Evolutionary conservation across 2,113 vertebrate species (phyloP), one percentile per base, ranked within the genome.

Genomic region (Ptilorrhoa leucosticta): DNA sequence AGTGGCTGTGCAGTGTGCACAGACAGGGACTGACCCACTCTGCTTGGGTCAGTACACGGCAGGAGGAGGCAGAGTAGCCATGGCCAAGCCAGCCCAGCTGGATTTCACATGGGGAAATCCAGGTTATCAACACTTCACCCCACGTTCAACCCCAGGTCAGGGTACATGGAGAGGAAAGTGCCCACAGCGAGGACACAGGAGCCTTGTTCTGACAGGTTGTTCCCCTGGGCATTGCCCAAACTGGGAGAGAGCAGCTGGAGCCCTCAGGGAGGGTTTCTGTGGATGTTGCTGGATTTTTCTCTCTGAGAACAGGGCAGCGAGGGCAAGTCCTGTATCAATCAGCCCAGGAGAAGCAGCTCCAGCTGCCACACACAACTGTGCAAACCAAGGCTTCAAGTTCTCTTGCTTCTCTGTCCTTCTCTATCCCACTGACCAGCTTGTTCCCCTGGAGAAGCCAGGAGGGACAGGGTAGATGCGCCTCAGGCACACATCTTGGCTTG

Each of bases 21-120:
- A 30, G 31, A 4, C 24, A 20, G 56, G 37, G 56, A 3, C 47
- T 37, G 80, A 2, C 26, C 6, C 42, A 10, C 27, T 20, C 31
- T 40, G 4, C 2, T 1, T 7, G 24, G 56, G 15, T 31, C 5
- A 0, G 47, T 3, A 3, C 13, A 2, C 5, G n/a, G 61, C 48
- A 85, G 51, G n/a, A 81, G 54, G 12, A 51, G 45, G 50, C 68
- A 77, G n/a, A 5, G 42, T 2, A 63, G 51, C 1, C 2, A 33
- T 13, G 40, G 61, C 69, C 61, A 60, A 54, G 23, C 56, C 78
- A 75, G 9, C 26, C 10, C 45, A 12, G 16, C 78, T 51, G 70
- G 42, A 35, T 53, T 58, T 63, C 94, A 71, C 6, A 1, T 8
- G 18, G 1, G 2, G 19, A 82, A 79, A 75, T 58, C 13, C 60